Percentiles rank a stretch among this genome's conserved stretches.
These are phyloP conservation scores for Taeniopygia guttata DNA, from an alignment of 2,797 vertebrate genomes.

Conservation along the genomic window DNA sequence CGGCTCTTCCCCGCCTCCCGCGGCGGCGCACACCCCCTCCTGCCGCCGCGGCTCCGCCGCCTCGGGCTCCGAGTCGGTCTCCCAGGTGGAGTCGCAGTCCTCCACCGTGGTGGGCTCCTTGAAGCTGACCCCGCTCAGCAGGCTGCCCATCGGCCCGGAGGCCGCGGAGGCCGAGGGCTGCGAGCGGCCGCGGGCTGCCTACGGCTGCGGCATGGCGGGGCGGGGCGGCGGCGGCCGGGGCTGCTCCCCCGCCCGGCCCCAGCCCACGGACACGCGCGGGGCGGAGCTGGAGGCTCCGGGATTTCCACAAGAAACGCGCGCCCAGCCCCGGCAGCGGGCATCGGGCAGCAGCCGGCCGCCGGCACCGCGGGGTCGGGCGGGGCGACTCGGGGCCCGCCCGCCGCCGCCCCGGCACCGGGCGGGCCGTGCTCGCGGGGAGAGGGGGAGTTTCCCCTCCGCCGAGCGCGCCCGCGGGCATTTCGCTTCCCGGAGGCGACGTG, in stretches of 20 bases:
- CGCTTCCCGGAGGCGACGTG: too few relatives aligned
- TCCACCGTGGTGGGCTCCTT: conserved; percentile 94
- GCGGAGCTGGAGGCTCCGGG: conserved; percentile 57
- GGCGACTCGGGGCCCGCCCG: background rate
- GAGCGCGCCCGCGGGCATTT: background rate
- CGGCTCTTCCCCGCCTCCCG: conserved; percentile 25
- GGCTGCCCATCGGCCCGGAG: conserved; percentile 86
- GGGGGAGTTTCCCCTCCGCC: accelerated
- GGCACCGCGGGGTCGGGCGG: background rate
- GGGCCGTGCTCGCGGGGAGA: accelerated
- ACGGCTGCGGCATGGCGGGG: conserved; percentile 44
- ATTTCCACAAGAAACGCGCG: background rate
- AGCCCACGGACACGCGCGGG: conserved; percentile 38
- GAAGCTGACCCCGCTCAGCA: conserved; percentile 87
- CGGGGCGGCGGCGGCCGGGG: conserved; percentile 4
- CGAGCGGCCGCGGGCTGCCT: conserved; percentile 50
- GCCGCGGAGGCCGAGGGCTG: background rate
- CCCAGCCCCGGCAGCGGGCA: background rate
- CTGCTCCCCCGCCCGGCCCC: background rate
- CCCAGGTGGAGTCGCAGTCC: conserved; percentile 98
- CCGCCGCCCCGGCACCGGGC: background rate
- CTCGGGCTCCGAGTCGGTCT: conserved; percentile 88
- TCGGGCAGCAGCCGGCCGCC: background rate
- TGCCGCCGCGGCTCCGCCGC: conserved; percentile 32
- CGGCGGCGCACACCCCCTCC: conserved; percentile 57